Percentiles rank a stretch among this genome's conserved stretches.
Evolutionary conservation across 2,113 vertebrate genomes (phyloP).

Genomic region (Caranx ignobilis): DNA sequence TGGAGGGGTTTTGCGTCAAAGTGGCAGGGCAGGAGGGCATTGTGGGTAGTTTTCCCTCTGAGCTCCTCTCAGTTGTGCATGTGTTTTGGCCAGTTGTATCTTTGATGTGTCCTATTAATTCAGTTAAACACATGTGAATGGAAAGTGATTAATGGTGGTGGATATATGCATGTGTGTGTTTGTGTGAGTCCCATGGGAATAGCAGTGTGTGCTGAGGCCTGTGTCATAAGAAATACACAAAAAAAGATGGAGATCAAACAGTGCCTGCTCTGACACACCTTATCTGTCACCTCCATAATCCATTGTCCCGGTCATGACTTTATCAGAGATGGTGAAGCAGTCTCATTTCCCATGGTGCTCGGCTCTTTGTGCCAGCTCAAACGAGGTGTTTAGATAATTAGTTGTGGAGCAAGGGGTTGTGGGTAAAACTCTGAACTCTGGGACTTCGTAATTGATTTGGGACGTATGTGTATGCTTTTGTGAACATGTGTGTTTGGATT

Average conservation of each 20-base stretch:
- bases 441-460: conserved; percentile 78
- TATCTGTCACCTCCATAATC: conserved; percentile 47
- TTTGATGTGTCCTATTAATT: conserved; percentile 44
- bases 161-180: neutral
- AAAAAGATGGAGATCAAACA: conserved; percentile 78
- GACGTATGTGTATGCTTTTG: conserved; percentile 54
- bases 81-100: neutral
- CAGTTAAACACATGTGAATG: conserved; percentile 33
- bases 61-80: neutral
- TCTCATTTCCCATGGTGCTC: conserved; percentile 71
- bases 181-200: conserved; percentile 76
- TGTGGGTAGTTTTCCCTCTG: conserved; percentile 32
- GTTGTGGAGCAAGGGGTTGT: conserved; percentile 52
- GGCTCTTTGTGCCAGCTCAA: conserved; percentile 33
- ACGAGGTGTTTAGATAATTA: conserved; percentile 71
- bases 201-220: conserved; percentile 73
- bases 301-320: conserved; percentile 49
- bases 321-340: conserved; percentile 41
- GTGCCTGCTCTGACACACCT: conserved; percentile 56
- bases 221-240: conserved; percentile 73
- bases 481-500: conserved; percentile 54
- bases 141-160: too few relatives aligned
- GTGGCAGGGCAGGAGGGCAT: conserved; percentile 21
- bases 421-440: conserved; percentile 74
- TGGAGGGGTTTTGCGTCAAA: conserved; percentile 19